phyloP scores from a whole-genome alignment of 2,797 vertebrate genomes.

The Microtus obscurus region DNA sequence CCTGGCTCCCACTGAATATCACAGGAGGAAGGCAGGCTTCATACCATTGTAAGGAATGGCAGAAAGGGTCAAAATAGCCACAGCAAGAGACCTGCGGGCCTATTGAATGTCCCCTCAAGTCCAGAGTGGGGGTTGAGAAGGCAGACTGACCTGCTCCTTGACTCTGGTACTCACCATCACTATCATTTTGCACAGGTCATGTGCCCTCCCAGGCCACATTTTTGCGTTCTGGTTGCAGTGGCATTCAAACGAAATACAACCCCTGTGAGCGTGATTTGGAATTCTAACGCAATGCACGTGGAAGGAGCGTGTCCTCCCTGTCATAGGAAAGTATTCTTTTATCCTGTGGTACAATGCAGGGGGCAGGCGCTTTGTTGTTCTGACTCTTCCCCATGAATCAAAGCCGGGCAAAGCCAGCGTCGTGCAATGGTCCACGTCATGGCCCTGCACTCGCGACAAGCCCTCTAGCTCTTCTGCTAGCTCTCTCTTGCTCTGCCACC shows the following conservation, averaged over 20 bases:
- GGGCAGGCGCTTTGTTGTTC: neutral
- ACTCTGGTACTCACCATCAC: neutral
- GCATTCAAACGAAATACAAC: neutral
- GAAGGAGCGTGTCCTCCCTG: neutral
- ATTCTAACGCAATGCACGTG: neutral
- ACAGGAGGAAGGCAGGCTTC: slow-evolving; percentile 18
- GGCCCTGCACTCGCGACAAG: neutral
- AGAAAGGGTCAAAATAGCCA: neutral
- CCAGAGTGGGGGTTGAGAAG: neutral
- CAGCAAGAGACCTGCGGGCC: neutral
- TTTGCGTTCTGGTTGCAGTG: neutral
- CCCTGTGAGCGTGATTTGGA: neutral
- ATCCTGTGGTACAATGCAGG: neutral
- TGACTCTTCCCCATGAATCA: neutral
- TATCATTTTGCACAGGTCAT: neutral
- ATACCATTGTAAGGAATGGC: neutral
- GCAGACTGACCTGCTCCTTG: neutral
- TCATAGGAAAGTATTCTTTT: neutral
- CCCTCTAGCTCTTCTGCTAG: neutral
- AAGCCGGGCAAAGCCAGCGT: neutral
- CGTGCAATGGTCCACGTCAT: neutral
- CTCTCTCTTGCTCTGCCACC: neutral
- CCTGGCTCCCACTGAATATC: slow-evolving; percentile 74
- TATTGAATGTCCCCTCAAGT: neutral
- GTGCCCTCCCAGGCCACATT: neutral